These are phyloP conservation scores for Carcharodon carcharias DNA, from an alignment of 2,797 vertebrate species.

Conservation along the genomic window DNA sequence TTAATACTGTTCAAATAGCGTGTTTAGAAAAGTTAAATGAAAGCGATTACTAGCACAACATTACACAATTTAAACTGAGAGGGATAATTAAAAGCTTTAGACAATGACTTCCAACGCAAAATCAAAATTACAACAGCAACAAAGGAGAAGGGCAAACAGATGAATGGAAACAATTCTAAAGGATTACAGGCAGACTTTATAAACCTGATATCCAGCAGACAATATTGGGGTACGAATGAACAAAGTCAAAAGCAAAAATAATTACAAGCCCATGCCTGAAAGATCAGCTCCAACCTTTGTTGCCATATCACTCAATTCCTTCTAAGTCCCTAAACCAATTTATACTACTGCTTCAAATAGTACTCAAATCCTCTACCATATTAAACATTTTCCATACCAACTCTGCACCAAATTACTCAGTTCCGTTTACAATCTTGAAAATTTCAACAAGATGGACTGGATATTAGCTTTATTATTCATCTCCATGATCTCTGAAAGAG, in stretches of 20 bases:
- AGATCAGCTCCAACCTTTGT: background rate
- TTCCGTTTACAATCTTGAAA: background rate
- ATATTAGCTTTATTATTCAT: background rate
- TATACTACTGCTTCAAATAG: background rate
- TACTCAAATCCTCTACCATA: background rate
- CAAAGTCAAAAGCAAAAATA: background rate
- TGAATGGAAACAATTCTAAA: background rate
- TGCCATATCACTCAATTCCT: background rate
- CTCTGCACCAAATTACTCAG: background rate
- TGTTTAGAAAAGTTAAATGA: background rate
- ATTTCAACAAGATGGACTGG: background rate
- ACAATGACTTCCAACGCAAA: background rate
- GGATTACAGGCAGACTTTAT: background rate
- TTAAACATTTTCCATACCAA: background rate
- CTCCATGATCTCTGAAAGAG: background rate
- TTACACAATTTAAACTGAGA: background rate
- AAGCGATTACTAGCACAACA: background rate
- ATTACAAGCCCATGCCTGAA: background rate
- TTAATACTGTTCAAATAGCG: background rate
- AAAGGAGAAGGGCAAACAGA: background rate
- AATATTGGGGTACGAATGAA: background rate
- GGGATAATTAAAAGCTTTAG: background rate
- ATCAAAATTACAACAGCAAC: background rate
- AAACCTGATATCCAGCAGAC: background rate
- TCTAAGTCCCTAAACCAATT: background rate